Evolutionary conservation across 1,140 invertebrate genomes (phyloP), one percentile per base, ranked within the genome.

Genomic region (Mamestra configurata): DNA sequence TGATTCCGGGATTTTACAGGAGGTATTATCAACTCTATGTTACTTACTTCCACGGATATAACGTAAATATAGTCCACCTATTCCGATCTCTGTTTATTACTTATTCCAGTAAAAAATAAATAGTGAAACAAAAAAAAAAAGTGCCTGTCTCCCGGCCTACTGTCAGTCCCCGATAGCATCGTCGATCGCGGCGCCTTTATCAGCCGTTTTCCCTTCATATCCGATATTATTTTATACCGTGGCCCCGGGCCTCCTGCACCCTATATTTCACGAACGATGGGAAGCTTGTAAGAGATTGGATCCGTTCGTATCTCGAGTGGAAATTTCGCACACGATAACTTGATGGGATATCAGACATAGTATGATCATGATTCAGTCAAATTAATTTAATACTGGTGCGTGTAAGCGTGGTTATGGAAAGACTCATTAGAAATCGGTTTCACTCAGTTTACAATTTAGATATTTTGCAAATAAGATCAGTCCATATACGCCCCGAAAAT

Each of bases 321-420:
- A 80, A 86, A 89, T 87, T 89, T 88, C 86, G 86, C 87, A 87
- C 87, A 87, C 86, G 86, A 37, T 73, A 81, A 77, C 76, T 61
- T 83, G 66, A 84, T 84, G 49, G 66, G 64, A 83, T 72, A 76
- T 72, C 79, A 72, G 76, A 37, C 72, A 77, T 75, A 37, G 64
- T 53, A 31, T 43, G 46, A 77, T 76, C 77, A 49, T 77, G 31
- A 64, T 66, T 79, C 31, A 71, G 43, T 55, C 20, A 43, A 40
- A 68, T 75, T 73, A 57, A n/a, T 35, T 73, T 22, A 20, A 71
- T 51, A n/a, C 20, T 40, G 1, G 27, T 31, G 27, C 27, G 1
- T 31, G 5, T 31, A 31, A 31, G 27, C 27, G n/a, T n/a, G n/a
- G n/a, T n/a, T n/a, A n/a, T n/a, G n/a, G n/a, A n/a, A n/a, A n/a